Evolutionary conservation across 2,797 vertebrate species (phyloP), one percentile per base, ranked within the genome.

Genomic region (Aldrovandia affinis): DNA sequence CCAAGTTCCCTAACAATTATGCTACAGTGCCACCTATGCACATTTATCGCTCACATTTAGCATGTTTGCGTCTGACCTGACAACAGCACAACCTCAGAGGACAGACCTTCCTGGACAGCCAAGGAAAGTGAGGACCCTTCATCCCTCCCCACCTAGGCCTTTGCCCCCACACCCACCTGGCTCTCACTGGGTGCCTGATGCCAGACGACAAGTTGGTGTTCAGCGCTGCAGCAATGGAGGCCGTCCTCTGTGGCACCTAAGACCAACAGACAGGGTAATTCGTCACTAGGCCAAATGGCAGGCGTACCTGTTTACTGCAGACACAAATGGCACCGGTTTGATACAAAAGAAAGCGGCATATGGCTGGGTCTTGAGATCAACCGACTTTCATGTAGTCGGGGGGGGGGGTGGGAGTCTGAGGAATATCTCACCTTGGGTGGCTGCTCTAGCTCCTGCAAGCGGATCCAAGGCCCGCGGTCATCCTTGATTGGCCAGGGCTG

Each of bases 181-280:
- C 97, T 89, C 97, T 94, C 30, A 97, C 94, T 84, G 97, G 97
- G 86, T 97, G 97, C 87, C 97, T 92, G 88, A 96, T 95, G 39
- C 95, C 95, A 85, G 95, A 96, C 0, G 95, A 95, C 79, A 97
- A 96, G 91, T 96, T 97, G 86, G 96, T 96, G 92, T 98, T 98
- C 87, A 98, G 96, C 78, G 97, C 96, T 2, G 97, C 96, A 59
- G 97, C 97, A 57, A 98, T 98, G 54, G 97, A 98, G 0, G 97
- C 96, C 0, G 97, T 98, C 92, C 97, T 95, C 92, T 98, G 97
- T 42, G 97, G 97, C 89, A 98, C 96, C 97, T 98, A 84, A 55
- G 81, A 81, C 78, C 28, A 22, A 68, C 36, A 44, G 20, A 81
- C 22, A 42, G 10, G 14, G 47, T 39, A 75, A 25, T 30, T 65